phyloP scores from a whole-genome alignment of 2,888 invertebrate genomes.

The Orthonychiurus folsomi region DNA sequence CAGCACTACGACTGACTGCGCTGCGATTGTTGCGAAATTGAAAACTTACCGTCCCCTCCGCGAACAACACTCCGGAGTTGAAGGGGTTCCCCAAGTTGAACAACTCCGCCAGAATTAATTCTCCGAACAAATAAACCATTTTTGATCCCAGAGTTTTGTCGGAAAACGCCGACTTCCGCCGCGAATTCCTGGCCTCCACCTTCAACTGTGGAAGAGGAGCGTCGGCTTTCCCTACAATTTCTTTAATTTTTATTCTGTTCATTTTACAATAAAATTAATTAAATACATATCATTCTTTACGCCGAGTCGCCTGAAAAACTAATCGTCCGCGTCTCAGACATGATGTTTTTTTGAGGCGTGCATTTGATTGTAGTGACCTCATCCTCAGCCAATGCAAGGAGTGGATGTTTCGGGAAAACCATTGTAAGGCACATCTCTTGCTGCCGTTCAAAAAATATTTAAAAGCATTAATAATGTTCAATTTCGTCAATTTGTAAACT shows the following conservation, averaged over 20 bases:
- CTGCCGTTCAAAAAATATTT: constrained; percentile 14
- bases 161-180: constrained; percentile 38
- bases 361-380: constrained; percentile 40
- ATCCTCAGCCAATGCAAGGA: constrained; percentile 37
- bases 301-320: constrained; percentile 37
- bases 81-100: constrained; percentile 37
- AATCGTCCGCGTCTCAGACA: constrained; percentile 34
- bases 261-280: too few species aligned
- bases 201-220: constrained; percentile 36
- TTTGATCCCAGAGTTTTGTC: constrained; percentile 34
- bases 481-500: too few species aligned
- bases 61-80: constrained; percentile 38
- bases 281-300: constrained; percentile 22
- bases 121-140: constrained; percentile 37
- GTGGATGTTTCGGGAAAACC: constrained; percentile 39
- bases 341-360: constrained; percentile 33
- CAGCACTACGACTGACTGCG: neutral
- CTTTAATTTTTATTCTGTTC: neutral
- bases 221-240: constrained; percentile 19
- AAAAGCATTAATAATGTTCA: neutral
- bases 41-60: constrained; percentile 35
- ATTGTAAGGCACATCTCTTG: constrained; percentile 35
- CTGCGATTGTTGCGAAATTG: neutral
- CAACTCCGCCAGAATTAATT: constrained; percentile 38
- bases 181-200: constrained; percentile 38